Percentiles rank a stretch among this genome's conserved stretches.
These are phyloP conservation scores for Pectinophora gossypiella DNA, from an alignment of 1,140 invertebrate genomes.

Conservation along the genomic window DNA sequence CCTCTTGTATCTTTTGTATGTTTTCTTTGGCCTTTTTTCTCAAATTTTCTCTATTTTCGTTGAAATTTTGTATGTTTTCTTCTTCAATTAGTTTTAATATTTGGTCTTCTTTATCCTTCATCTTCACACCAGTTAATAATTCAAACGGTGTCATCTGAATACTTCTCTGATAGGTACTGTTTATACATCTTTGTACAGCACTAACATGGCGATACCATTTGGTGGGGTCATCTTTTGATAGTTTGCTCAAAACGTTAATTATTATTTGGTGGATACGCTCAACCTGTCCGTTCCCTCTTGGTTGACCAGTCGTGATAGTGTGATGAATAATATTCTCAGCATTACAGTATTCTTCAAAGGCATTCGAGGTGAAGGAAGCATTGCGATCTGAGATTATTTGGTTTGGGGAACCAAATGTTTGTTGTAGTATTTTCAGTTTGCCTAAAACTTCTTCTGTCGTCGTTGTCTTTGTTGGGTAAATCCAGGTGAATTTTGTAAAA, in stretches of 20 bases:
- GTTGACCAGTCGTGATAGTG: constrained; percentile 14
- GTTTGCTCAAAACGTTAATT: constrained; percentile 11
- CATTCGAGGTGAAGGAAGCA: too few species aligned
- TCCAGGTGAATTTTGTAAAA: constrained; percentile 32
- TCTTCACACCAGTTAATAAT: not conserved
- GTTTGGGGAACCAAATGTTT: not conserved
- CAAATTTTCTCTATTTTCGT: constrained; percentile 2
- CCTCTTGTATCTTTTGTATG: constrained; percentile 8
- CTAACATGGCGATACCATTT: not conserved
- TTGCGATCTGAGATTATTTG: not conserved
- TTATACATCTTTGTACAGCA: not conserved
- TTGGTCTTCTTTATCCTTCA: not conserved
- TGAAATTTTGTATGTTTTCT: not conserved
- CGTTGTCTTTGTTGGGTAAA: constrained; percentile 31
- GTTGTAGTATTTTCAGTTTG: constrained; percentile 21
- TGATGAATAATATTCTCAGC: not conserved
- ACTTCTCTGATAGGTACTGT: not conserved
- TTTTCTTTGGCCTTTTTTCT: constrained; percentile 4
- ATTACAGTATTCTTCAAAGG: not conserved
- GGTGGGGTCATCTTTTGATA: not conserved
- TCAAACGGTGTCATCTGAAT: not conserved
- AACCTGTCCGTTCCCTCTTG: too few species aligned
- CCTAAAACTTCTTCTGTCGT: constrained; percentile 22
- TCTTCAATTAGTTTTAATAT: not conserved
- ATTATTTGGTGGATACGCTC: too few species aligned